Conservation (phyloP, 2,113 vertebrate genomes). For the Dendrocopos noguchii region DNA sequence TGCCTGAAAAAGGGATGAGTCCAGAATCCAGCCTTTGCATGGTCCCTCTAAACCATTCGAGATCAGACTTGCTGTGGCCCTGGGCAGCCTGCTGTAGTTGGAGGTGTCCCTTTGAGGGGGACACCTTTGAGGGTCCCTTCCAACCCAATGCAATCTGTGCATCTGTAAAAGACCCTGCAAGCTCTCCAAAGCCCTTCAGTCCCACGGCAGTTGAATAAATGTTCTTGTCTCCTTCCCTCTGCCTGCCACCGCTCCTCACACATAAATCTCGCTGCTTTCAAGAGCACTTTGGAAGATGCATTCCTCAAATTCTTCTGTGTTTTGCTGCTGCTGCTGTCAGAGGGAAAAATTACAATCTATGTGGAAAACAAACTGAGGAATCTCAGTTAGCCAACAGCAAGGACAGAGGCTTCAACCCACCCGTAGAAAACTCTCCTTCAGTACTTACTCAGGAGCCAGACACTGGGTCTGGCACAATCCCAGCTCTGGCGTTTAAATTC, state of each 20-base stretch:
- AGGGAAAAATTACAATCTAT: background rate
- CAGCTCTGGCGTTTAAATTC: background rate
- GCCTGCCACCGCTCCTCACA: background rate
- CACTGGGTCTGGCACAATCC: background rate
- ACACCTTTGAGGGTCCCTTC: too few relatives aligned
- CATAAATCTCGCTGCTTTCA: constrained; percentile 4
- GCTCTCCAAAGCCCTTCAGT: constrained; percentile 26
- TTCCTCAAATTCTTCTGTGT: background rate
- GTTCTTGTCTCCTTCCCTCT: background rate
- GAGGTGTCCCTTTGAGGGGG: too few relatives aligned
- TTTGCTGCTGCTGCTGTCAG: background rate
- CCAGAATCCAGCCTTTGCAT: background rate
- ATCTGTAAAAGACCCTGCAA: background rate
- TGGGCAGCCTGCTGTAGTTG: too few relatives aligned
- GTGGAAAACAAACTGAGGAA: constrained; percentile 20
- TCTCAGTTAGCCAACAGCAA: background rate
- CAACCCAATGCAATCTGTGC: too few relatives aligned
- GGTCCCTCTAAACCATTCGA: background rate
- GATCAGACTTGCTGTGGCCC: too few relatives aligned
- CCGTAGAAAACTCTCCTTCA: background rate
- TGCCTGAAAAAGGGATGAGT: background rate
- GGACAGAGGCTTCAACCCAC: background rate
- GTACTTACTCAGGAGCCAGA: background rate
- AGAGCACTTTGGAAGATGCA: constrained; percentile 36
- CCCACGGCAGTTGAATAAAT: background rate